Conservation (phyloP, 2,797 vertebrate genomes). For the Phrynocephalus guinanensis region DNA sequence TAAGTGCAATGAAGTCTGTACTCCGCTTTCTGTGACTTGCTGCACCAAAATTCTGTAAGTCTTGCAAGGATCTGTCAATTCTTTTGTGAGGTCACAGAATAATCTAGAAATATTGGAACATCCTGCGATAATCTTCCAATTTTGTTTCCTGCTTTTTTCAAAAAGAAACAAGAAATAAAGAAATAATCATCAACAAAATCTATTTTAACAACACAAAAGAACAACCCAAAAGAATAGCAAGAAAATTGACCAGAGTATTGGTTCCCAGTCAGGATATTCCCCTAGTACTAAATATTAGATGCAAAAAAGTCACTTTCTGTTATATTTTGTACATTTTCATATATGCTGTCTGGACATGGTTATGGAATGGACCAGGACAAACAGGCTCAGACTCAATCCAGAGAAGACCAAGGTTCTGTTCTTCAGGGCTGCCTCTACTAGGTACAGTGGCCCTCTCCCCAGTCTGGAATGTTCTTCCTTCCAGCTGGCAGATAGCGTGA, state of each 20-base stretch:
- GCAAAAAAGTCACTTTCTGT: not conserved
- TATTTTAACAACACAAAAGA: not conserved
- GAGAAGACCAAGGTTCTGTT: too few relatives aligned
- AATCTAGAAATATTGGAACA: constrained; percentile 61
- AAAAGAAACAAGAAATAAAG: constrained; percentile 23
- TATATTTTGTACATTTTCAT: not conserved
- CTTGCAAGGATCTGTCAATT: fast-evolving
- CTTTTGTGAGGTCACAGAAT: constrained; percentile 71
- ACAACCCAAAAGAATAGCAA: not conserved
- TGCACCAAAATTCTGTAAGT: not conserved
- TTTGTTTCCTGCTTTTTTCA: not conserved
- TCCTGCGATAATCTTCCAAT: not conserved
- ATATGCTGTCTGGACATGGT: too few relatives aligned
- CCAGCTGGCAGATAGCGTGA: too few relatives aligned
- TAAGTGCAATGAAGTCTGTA: fast-evolving
- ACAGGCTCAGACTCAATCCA: too few relatives aligned
- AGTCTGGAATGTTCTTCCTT: too few relatives aligned
- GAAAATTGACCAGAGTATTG: not conserved
- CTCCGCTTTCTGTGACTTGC: constrained; percentile 3
- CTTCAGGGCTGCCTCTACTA: too few relatives aligned
- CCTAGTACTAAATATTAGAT: not conserved
- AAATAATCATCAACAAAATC: not conserved
- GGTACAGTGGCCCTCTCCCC: too few relatives aligned
- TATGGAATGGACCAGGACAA: too few relatives aligned
- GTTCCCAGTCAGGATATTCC: too few relatives aligned